phyloP scores from a whole-genome alignment of 1,140 invertebrate species.

The Bombus pascuorum region DNA sequence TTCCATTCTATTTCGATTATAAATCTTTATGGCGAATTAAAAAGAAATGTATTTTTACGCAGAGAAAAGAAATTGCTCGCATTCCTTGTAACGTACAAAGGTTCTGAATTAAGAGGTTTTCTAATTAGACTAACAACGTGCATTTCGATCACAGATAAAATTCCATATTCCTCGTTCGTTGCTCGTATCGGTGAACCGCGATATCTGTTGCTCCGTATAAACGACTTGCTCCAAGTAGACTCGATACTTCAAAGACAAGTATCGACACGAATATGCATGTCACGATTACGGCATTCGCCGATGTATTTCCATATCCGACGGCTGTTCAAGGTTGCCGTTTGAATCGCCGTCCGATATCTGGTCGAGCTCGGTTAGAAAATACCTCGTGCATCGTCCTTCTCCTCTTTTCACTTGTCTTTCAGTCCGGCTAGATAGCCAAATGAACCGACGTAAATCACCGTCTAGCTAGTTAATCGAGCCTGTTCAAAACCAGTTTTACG shows the following conservation, averaged over 20 bases:
- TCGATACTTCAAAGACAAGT: conserved; percentile 2
- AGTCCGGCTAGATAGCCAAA: conserved; percentile 49
- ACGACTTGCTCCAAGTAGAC: background rate
- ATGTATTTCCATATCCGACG: conserved; percentile 23
- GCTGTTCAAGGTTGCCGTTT: background rate
- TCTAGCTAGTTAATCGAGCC: conserved; percentile 40
- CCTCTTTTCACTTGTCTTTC: conserved; percentile 41
- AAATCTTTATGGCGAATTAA: background rate
- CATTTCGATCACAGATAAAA: background rate
- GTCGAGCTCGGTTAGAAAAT: conserved; percentile 34
- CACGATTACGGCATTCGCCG: conserved; percentile 11
- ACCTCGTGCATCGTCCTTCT: background rate
- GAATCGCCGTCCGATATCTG: conserved; percentile 10
- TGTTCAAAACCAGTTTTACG: conserved; percentile 53
- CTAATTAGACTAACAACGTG: background rate
- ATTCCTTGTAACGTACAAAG: background rate
- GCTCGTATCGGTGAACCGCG: no score
- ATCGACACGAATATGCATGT: background rate
- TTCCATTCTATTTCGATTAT: background rate
- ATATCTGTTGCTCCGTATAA: background rate
- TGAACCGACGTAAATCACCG: conserved; percentile 49
- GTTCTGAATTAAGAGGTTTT: background rate
- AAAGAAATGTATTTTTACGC: background rate
- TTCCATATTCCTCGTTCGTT: background rate
- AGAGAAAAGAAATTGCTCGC: background rate